phyloP scores from a whole-genome alignment of 2,888 invertebrate genomes.

The Eupithecia subumbrata region DNA sequence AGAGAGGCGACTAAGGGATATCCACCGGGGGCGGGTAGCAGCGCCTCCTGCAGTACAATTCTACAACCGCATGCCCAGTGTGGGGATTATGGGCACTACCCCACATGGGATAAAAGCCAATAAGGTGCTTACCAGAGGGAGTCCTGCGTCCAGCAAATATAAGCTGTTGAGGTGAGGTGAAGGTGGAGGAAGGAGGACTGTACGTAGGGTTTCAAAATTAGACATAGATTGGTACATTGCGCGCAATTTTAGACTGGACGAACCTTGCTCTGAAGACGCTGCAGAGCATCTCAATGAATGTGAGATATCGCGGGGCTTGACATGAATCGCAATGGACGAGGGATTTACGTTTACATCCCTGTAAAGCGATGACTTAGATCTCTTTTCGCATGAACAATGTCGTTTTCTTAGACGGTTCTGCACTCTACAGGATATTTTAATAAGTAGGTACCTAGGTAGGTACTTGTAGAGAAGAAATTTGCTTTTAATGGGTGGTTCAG shows the following conservation, averaged over 20 bases:
- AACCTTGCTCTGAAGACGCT: conserved; percentile 21
- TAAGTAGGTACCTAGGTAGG: too few species aligned
- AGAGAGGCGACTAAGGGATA: too few species aligned
- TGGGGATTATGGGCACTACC: too few species aligned
- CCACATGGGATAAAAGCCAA: too few species aligned
- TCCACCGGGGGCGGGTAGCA: too few species aligned
- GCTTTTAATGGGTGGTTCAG: not conserved
- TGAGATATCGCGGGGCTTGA: conserved; percentile 60
- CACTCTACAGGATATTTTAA: not conserved
- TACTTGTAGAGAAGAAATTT: not conserved
- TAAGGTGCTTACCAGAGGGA: too few species aligned
- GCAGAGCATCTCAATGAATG: conserved; percentile 69
- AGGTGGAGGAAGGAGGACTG: too few species aligned
- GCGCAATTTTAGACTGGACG: not conserved
- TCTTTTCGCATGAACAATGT: conserved; percentile 10
- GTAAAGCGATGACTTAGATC: conserved; percentile 28
- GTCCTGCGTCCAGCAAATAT: too few species aligned
- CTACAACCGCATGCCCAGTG: too few species aligned
- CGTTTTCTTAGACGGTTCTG: conserved; percentile 1
- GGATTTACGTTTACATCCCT: conserved; percentile 34
- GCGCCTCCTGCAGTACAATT: too few species aligned
- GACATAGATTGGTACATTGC: not conserved
- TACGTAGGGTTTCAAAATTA: too few species aligned
- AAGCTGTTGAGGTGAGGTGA: too few species aligned
- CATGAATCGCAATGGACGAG: conserved; percentile 57